Evolutionary conservation across 2,797 vertebrate genomes (phyloP).

Genomic region (Esox masquinongy): DNA sequence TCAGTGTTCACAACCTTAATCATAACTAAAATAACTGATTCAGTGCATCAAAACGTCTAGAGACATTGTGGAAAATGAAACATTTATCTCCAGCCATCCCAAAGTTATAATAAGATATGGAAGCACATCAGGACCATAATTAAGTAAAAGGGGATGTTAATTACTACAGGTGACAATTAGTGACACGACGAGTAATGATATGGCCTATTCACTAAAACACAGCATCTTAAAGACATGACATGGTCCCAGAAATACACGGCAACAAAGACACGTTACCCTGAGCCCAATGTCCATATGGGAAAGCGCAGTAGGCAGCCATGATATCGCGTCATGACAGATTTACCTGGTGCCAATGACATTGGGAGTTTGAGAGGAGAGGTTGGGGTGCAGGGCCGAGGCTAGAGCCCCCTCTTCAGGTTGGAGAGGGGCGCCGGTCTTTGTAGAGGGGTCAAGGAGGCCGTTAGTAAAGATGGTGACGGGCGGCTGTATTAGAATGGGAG

Average conservation of each 20-base stretch:
- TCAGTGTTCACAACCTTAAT: neutral
- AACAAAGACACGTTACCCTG: neutral
- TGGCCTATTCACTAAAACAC: neutral
- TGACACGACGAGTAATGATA: neutral
- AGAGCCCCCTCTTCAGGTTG: slow-evolving; percentile 64
- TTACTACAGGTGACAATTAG: neutral
- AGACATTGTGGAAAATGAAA: neutral
- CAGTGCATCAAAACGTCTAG: neutral
- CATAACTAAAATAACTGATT: neutral
- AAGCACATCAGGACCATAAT: neutral
- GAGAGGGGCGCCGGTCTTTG: slow-evolving; percentile 68
- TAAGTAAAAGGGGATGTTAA: neutral
- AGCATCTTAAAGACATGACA: neutral
- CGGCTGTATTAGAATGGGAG: slow-evolving; percentile 65
- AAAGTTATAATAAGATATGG: neutral
- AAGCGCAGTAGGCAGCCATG: neutral
- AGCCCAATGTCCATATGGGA: neutral
- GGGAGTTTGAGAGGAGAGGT: slow-evolving; percentile 65
- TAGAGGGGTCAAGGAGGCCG: slow-evolving; percentile 74
- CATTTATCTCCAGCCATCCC: neutral
- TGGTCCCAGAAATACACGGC: neutral
- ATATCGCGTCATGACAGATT: slow-evolving; percentile 28
- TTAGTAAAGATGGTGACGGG: slow-evolving; percentile 76
- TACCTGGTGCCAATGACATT: slow-evolving; percentile 79
- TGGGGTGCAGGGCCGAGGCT: slow-evolving; percentile 54